A percentile compares a stretch with the other conserved stretches of the same genome.
phyloP scores from a whole-genome alignment of 2,888 invertebrate species.

The Eustalomyia histrio region DNA sequence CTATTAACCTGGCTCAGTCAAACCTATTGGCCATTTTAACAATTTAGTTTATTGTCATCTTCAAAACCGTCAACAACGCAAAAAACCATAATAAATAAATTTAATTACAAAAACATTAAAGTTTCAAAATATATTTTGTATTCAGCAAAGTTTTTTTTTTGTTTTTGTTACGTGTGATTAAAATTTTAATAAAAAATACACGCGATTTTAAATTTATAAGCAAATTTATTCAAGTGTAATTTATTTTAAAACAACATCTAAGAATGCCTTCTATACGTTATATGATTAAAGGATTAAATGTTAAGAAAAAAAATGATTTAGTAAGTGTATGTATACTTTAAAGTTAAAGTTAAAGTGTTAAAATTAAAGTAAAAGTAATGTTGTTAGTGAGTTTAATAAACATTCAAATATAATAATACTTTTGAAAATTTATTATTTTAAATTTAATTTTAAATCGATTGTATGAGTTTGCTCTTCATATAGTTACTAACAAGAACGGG shows the following conservation, averaged over 20 bases:
- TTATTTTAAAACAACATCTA: neutral
- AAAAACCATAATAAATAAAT: constrained; percentile 9
- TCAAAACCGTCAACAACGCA: constrained; percentile 48
- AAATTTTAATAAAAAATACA: constrained; percentile 1
- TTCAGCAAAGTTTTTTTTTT: neutral
- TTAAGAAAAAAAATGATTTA: constrained; percentile 66
- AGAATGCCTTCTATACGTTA: constrained; percentile 76
- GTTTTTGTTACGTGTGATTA: neutral
- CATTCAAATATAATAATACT: too few species aligned
- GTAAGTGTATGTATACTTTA: constrained; percentile 57
- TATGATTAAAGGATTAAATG: constrained; percentile 71
- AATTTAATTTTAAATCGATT: too few species aligned
- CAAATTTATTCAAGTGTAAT: neutral
- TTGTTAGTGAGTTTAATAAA: neutral
- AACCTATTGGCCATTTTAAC: constrained; percentile 32
- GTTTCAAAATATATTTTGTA: neutral
- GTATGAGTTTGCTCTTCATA: too few species aligned
- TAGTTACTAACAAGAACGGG: too few species aligned
- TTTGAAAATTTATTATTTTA: too few species aligned
- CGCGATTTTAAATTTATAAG: neutral
- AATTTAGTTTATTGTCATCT: constrained; percentile 54
- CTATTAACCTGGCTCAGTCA: constrained; percentile 15
- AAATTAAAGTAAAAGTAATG: neutral
- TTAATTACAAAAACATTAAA: neutral
- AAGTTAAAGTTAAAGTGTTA: neutral